These are phyloP conservation scores for Acropternis orthonyx DNA, from an alignment of 2,797 vertebrate species.

Conservation along the genomic window DNA sequence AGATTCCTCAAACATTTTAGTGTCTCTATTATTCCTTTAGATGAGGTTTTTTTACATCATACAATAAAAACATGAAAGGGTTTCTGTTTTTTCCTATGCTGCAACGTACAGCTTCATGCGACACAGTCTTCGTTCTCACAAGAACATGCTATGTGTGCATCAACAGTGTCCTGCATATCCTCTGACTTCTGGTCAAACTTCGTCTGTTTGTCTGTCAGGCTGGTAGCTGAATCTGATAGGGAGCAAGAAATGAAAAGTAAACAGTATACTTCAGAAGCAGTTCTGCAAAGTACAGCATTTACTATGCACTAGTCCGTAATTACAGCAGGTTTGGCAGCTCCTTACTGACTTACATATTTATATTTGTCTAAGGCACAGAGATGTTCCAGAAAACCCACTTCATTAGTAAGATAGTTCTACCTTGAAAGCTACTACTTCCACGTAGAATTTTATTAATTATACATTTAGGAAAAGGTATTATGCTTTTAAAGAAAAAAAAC, in stretches of 20 bases:
- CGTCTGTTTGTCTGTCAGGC: constrained; percentile 25
- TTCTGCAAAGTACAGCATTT: neutral
- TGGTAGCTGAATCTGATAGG: constrained; percentile 56
- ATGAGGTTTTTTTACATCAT: constrained; percentile 4
- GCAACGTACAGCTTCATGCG: neutral
- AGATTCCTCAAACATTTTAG: constrained; percentile 44
- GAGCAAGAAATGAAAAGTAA: neutral
- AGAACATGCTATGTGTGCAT: constrained; percentile 63
- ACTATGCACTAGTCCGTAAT: neutral
- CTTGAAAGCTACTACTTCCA: neutral
- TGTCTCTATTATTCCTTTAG: neutral
- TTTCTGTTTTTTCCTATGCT: neutral
- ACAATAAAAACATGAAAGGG: constrained; percentile 41
- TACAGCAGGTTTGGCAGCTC: neutral
- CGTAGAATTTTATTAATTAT: neutral
- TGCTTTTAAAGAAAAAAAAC: neutral
- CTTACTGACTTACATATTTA: neutral
- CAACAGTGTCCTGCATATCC: constrained; percentile 46
- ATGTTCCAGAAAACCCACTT: neutral
- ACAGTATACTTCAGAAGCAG: neutral
- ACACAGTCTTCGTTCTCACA: constrained; percentile 39
- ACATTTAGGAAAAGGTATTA: neutral
- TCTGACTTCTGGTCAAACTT: constrained; percentile 66
- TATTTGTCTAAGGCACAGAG: neutral
- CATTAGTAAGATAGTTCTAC: neutral